Evolutionary conservation across 1,140 invertebrate genomes (phyloP), one percentile per base, ranked within the genome.

Genomic region (Mactra quadrangularis): DNA sequence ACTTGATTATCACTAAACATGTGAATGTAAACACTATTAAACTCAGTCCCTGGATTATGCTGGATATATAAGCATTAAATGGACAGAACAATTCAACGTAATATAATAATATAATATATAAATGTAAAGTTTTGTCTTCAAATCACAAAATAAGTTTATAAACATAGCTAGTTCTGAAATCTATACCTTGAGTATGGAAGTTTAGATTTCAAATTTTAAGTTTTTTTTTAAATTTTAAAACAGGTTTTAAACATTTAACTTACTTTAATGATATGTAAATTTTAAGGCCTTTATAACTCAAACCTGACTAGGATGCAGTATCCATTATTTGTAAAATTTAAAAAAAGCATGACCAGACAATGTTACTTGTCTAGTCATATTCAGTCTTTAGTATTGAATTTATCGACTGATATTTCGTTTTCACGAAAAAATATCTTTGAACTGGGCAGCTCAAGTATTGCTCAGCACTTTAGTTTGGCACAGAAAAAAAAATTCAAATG

Each of bases 381-480:
- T 15, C 38, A 41, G 38, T 41, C 38, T 7, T 41, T 15, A 15
- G 38, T 41, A 41, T 41, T 41, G 15, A 15, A 41, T 41, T 41
- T 7, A 7, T 7, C 15, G 15, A 15, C 38, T 41, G 38, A 41
- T 7, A 41, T 41, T 41, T 15, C 6, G 38, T 15, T 15, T 41
- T 41, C 38, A 41, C 38, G 15, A 41, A 41, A n/a, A n/a, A n/a
- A n/a, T 19, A 27, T 47, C n/a, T 66, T 47, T 38, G 41, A 22
- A 66, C 62, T 66, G 62, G 62, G 62, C 62, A 66, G 62, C 41
- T 38, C 4, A 66, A 22, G n/a, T 78, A 78, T 78, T 78, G 75
- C 75, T 78, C 75, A 78, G 75, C 75, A 60, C 60, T 78, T 41
- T 66, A n/a, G 41, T 78, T 64, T 64, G 59, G 62, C 75, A 66